Base-by-base conservation (phyloP, 64 coral and sea anemone species). In the Porites lutea region DNA sequence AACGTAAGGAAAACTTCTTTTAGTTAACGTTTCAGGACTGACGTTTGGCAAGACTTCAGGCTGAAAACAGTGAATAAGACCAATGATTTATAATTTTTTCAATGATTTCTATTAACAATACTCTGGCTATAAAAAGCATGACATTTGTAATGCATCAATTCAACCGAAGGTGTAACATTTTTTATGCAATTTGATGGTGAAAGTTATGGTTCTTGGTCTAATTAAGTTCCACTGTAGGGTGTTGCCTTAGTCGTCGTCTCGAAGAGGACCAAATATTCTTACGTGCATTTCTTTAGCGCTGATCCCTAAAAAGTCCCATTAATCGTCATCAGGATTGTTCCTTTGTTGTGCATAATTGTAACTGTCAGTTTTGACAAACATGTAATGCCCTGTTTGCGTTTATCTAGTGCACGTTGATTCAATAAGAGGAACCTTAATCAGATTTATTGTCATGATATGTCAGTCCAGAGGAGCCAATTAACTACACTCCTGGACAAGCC, bases 271-370 rank as follows among this genome's bases (percentile, higher is more conserved):
- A 65, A 48, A 83, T 50, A 83, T 37, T 37, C 27, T 37, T 37
- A 65, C 60, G 43, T 44, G 18, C 46, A 47, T 83, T 83, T 83
- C 79, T 65, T 83, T 44, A 83, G 79, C 61, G 44, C 81, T 84
- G 62, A 84, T 67, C 63, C 63, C 13, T 50, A 46, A 7, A 84
- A 69, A 84, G 81, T 84, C 81, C 62, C 44, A 67, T 69, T 84
- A 69, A 84, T 84, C 63, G 69, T 46, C 45, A 67, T 68, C 45
- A 21, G 19, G 61, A 21, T 52, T 51, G 22, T 69, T 65, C 44
- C 62, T 84, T 84, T 84, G 81, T 84, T 69, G 46, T 68, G 63
- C 81, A 19, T 84, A 84, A 84, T 84, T 84, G 59, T 61, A 52
- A 84, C 45, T 52, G 62, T 50, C 81, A 84, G 16, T 21, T 68